Conservation (phyloP, 2,888 invertebrate genomes). For the Thyatira batis region DNA sequence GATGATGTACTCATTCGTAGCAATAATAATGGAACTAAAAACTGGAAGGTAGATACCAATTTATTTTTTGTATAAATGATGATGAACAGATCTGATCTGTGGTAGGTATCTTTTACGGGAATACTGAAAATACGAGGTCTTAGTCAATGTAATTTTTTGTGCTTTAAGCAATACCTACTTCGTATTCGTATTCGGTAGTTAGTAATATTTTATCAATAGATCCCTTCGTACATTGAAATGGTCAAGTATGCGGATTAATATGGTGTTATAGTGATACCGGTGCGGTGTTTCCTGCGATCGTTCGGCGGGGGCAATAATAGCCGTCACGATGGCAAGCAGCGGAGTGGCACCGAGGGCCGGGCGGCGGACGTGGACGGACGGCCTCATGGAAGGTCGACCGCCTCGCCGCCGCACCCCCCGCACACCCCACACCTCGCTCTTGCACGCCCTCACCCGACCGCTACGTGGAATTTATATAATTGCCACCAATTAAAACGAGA, state of each 20-base stretch:
- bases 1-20: no score
- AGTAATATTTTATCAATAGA: neutral
- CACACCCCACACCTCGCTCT: slow-evolving; percentile 32
- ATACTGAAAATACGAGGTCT: no score
- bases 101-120: no score
- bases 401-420: slow-evolving; percentile 45
- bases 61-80: no score
- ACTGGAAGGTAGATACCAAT: no score
- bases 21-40: no score
- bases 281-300: slow-evolving; percentile 27
- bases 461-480: slow-evolving; percentile 80
- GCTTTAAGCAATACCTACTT: no score
- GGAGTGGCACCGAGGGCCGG: slow-evolving; percentile 65
- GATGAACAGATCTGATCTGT: no score
- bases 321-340: slow-evolving; percentile 39
- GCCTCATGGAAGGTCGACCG: slow-evolving; percentile 80
- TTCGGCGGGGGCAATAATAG: slow-evolving; percentile 30
- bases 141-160: no score
- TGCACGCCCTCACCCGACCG: slow-evolving; percentile 51
- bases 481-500: slow-evolving; percentile 76
- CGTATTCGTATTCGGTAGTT: no score
- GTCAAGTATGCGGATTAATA: neutral
- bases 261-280: neutral
- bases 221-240: neutral
- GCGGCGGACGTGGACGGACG: slow-evolving; percentile 55